Evolutionary conservation across 2,888 invertebrate species (phyloP), one percentile per base, ranked within the genome.

Genomic region (Nomada ferruginata): DNA sequence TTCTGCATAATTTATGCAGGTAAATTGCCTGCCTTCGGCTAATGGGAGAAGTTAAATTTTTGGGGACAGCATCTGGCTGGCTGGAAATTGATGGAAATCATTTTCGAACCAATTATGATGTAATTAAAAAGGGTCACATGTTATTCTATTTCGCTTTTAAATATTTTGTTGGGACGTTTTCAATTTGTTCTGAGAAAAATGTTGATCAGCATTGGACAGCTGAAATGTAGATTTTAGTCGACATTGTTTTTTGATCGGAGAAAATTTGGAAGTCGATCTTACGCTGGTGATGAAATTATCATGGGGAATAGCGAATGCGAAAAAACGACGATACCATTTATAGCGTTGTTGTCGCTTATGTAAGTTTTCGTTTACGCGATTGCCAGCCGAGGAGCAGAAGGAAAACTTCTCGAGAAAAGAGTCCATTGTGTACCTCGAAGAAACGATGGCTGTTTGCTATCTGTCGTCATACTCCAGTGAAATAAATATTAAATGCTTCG

Each of bases 1-100:
- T 57, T 57, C 61, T 80, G 66, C 20, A 77, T 80, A 77, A 80
- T 80, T 71, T 42, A 72, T 52, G 53, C 11, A 15, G 18, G 36
- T 63, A 44, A 77, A 72, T 63, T 55, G 61, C 20, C 26, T 42
- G 20, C 2, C 11, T 42, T 66, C 36, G 13, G 36, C n/a, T 15
- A 29, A 59, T 1, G 20, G 29, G 23, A 52, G 7, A n/a, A 29
- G 20, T 20, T 66, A n/a, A 52, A 1, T 7, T 53, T 53, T 53
- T 9, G 20, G 7, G 2, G 0, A 2, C 20, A 10, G 7, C 7
- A n/a, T n/a, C 2, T 9, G n/a, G 53, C 53, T n/a, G 5, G 53
- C 9, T 20, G 7, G 11, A 10, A 11, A 53, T 20, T 9, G 7
- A n/a, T 11, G 53, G 53, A n/a, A n/a, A 53, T 18, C 9, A 20